Evolutionary conservation across 2,797 vertebrate genomes (phyloP).

Genomic region (Pogonophryne albipinna): DNA sequence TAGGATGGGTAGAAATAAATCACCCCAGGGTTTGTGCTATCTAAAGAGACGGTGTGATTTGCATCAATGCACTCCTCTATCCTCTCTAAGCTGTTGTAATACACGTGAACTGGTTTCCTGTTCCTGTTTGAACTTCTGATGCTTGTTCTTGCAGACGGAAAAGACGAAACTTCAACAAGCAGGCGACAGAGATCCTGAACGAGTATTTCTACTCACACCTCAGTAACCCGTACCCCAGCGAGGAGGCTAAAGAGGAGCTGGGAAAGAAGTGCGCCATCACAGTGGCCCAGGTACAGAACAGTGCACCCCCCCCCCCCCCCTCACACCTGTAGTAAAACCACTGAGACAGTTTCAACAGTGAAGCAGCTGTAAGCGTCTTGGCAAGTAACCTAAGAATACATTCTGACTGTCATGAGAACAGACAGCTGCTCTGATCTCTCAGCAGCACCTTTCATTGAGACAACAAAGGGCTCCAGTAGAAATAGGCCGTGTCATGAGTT

Average conservation of each 20-base stretch:
- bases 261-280: slow-evolving; percentile 99
- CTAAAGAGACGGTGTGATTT: no score
- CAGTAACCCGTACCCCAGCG: slow-evolving; percentile 99
- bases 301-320: slow-evolving; percentile 19
- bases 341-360: slow-evolving; percentile 26
- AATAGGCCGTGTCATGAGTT: slow-evolving; percentile 54
- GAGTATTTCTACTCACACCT: slow-evolving; percentile 99
- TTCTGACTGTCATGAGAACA: slow-evolving; percentile 59
- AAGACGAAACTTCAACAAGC: slow-evolving; percentile 99
- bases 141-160: slow-evolving; percentile 87
- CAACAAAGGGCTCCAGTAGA: slow-evolving; percentile 58
- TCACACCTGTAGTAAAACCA: slow-evolving; percentile 38
- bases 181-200: slow-evolving; percentile 99
- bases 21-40: no score
- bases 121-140: background rate
- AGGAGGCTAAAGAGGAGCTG: slow-evolving; percentile 99
- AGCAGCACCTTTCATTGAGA: slow-evolving; percentile 54
- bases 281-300: slow-evolving; percentile 93
- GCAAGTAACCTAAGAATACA: slow-evolving; percentile 52
- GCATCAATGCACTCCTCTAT: background rate
- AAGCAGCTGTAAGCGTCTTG: slow-evolving; percentile 44
- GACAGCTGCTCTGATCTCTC: slow-evolving; percentile 65
- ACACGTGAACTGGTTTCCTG: background rate
- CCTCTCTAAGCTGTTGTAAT: background rate
- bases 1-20: no score